Percentiles rank a stretch among this genome's conserved stretches.
phyloP scores from a whole-genome alignment of 2,888 invertebrate species.

The Sphaerophoria rueppellii region DNA sequence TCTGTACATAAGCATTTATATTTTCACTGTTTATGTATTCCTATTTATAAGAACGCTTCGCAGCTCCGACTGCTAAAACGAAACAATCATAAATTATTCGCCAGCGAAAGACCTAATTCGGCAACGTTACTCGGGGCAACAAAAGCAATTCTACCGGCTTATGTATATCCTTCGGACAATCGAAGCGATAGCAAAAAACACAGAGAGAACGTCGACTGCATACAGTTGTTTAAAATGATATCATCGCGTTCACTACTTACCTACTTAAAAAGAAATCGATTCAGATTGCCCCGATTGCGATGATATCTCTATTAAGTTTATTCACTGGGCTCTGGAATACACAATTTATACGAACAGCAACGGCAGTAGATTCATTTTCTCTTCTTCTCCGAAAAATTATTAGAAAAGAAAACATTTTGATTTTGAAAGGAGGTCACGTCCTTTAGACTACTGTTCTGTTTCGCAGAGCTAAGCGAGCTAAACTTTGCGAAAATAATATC shows the following conservation, averaged over 20 bases:
- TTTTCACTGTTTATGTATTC: no score
- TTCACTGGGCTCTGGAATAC: background rate
- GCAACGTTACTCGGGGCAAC: slow-evolving; percentile 28
- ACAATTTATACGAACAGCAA: background rate
- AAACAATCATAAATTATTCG: slow-evolving; percentile 32
- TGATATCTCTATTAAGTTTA: slow-evolving; percentile 20
- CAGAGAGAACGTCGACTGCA: background rate
- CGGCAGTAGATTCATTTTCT: background rate
- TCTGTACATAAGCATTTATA: no score
- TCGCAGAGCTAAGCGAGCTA: background rate
- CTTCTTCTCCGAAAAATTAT: slow-evolving; percentile 1
- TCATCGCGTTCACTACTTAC: slow-evolving; percentile 18
- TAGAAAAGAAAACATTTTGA: slow-evolving; percentile 4
- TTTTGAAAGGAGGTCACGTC: slow-evolving; percentile 41
- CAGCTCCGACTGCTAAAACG: background rate
- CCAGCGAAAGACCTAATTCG: slow-evolving; percentile 20
- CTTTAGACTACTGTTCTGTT: slow-evolving; percentile 18
- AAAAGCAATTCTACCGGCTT: slow-evolving; percentile 34
- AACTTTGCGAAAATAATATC: slow-evolving; percentile 30
- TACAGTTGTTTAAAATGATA: slow-evolving; percentile 28
- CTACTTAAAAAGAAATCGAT: slow-evolving; percentile 23
- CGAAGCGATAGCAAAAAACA: background rate
- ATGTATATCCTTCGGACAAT: slow-evolving; percentile 3
- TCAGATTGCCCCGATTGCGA: slow-evolving; percentile 31
- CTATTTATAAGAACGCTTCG: no score